phyloP scores from a whole-genome alignment of 2,113 vertebrate genomes.

The Tachycineta bicolor region DNA sequence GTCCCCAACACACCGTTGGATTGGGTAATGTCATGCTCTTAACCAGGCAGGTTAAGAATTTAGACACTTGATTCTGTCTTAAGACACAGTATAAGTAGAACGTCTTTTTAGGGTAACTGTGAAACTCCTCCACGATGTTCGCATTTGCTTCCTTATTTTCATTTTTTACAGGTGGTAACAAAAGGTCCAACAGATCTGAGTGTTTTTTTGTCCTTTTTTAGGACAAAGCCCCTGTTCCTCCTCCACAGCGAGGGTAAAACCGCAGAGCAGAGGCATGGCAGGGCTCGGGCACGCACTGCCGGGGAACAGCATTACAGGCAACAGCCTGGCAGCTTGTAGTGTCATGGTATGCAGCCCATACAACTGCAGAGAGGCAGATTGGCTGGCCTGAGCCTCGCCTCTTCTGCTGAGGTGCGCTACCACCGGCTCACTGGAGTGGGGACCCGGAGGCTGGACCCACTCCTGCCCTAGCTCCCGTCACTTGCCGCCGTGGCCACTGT shows the following conservation, averaged over 20 bases:
- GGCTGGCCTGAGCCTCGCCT: background rate
- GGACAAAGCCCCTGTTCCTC: background rate
- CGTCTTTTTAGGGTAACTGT: background rate
- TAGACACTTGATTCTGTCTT: background rate
- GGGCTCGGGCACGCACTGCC: rapidly evolving
- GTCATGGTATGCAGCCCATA: conserved; percentile 40
- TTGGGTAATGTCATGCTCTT: background rate
- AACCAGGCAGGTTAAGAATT: background rate
- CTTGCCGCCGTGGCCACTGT: background rate
- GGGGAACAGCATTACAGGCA: background rate
- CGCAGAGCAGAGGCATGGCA: background rate
- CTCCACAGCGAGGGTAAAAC: background rate
- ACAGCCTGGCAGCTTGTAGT: background rate
- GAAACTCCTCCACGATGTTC: background rate
- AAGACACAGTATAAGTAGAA: background rate
- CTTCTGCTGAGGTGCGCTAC: background rate
- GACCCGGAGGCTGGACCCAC: background rate
- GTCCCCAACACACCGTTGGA: rapidly evolving
- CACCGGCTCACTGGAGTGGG: background rate
- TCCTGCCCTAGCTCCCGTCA: background rate
- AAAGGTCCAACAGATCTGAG: background rate
- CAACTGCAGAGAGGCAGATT: conserved; percentile 16
- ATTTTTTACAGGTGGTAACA: background rate
- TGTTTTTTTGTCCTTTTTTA: background rate
- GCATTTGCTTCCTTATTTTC: background rate